These are phyloP conservation scores for Hydractinia echinata DNA, from an alignment of 30 jellyfish, hydroid and myxozoan species.

Conservation along the genomic window DNA sequence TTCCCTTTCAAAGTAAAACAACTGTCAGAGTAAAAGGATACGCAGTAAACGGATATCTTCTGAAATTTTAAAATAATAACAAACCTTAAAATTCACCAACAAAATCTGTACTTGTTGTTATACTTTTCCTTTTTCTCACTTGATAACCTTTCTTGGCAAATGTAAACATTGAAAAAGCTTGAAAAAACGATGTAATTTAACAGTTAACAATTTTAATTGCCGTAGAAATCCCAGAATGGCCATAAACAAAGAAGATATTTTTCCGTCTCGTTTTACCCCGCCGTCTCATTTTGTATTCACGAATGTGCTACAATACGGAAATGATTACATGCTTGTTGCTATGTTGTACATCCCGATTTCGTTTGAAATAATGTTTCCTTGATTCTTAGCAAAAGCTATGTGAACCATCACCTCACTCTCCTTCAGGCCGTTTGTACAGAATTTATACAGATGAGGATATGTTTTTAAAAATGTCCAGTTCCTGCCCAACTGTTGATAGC, in stretches of 20 bases:
- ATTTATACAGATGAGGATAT: too few relatives aligned
- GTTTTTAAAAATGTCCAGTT: too few relatives aligned
- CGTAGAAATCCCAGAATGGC: constrained; percentile 1
- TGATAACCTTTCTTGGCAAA: constrained; percentile 12
- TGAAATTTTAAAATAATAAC: constrained; percentile 6
- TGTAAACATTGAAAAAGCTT: background rate
- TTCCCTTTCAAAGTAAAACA: constrained; percentile 15
- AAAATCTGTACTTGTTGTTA: constrained; percentile 18
- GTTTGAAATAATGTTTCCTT: too few relatives aligned
- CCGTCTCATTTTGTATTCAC: too few relatives aligned
- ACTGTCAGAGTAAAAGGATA: background rate
- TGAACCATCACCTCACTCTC: too few relatives aligned
- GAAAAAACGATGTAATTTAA: background rate
- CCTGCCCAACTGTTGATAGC: too few relatives aligned
- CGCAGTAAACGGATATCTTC: constrained; percentile 1
- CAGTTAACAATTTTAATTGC: constrained; percentile 8
- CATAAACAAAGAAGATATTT: background rate
- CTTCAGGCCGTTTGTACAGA: too few relatives aligned
- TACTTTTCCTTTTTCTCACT: constrained; percentile 11
- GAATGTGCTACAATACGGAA: too few relatives aligned
- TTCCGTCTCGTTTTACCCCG: constrained; percentile 24
- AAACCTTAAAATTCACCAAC: background rate
- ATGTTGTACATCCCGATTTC: too few relatives aligned
- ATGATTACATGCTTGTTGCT: too few relatives aligned
- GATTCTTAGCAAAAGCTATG: too few relatives aligned